These are phyloP conservation scores for Mustela nigripes DNA, from an alignment of 2,113 vertebrate genomes.

Conservation along the genomic window DNA sequence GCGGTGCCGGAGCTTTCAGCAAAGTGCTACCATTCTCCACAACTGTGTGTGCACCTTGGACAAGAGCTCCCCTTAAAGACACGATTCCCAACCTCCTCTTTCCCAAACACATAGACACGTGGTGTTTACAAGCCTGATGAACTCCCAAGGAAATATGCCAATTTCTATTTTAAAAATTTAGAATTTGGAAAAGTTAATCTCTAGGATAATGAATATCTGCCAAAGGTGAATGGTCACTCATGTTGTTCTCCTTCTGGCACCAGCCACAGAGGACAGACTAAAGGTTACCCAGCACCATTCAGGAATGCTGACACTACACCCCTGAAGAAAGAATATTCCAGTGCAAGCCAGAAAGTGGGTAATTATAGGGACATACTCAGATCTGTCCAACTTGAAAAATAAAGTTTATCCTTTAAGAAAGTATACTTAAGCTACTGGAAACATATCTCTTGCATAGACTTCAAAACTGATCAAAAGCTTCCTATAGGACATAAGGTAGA, in stretches of 20 bases:
- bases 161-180: background rate
- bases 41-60: background rate
- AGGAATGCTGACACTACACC: background rate
- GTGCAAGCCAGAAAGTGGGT: background rate
- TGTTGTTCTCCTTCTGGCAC: background rate
- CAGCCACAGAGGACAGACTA: background rate
- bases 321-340: background rate
- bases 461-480: background rate
- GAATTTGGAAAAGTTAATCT: background rate
- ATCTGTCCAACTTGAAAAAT: background rate
- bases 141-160: background rate
- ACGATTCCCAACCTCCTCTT: background rate
- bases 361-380: background rate
- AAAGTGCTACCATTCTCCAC: background rate
- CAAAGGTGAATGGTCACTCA: background rate
- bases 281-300: background rate
- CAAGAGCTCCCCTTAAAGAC: background rate
- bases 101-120: background rate
- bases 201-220: background rate
- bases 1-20: background rate
- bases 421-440: background rate
- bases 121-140: background rate
- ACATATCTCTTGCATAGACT: background rate
- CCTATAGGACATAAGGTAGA: background rate
- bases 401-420: slow-evolving; percentile 35